Evolutionary conservation across 2,888 invertebrate species (phyloP), one percentile per base, ranked within the genome.

Genomic region (Ditula angustiorana): DNA sequence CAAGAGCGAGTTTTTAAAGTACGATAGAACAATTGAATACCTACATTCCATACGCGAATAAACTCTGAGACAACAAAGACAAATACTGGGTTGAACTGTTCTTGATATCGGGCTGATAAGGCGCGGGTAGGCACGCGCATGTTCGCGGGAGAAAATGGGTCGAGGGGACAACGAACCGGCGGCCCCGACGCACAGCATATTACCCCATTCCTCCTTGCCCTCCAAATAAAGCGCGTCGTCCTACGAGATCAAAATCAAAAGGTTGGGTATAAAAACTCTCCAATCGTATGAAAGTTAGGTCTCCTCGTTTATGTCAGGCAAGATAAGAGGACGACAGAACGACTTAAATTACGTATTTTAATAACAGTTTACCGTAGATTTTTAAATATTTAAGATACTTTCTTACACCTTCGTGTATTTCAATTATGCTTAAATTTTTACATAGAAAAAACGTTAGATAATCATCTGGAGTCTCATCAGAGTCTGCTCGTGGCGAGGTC

Each of bases 101-200:
- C 50, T 60, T 37, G 61, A 47, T 62, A 62, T 62, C 61, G 86
- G 87, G 87, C 89, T 90, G 88, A 90, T 90, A 89, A 90, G 90
- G 87, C 88, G 87, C 84, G 85, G 88, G 85, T 87, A 87, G 90
- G 76, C 86, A 88, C 89, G 86, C 87, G 86, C 80, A 74, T 71
- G 74, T 72, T 73, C 69, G 73, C 73, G 80, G 81, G 82, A 81
- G 84, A 85, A 88, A 86, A 79, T 88, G 86, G 89, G 86, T 88
- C 90, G 90, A 81, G 86, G 74, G 87, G 87, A 85, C 90, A 90
- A 81, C 89, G 89, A 78, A 88, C 90, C 82, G 76, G 84, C 84
- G 76, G 84, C 84, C 87, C 81, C 80, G 75, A 78, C 75, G 79
- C 80, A 71, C 82, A 80, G 83, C 84, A 83, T 82, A n/a, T n/a